Percentiles rank a stretch among this genome's conserved stretches.
phyloP scores from a whole-genome alignment of 2,113 vertebrate genomes.

The Montifringilla adamsi region DNA sequence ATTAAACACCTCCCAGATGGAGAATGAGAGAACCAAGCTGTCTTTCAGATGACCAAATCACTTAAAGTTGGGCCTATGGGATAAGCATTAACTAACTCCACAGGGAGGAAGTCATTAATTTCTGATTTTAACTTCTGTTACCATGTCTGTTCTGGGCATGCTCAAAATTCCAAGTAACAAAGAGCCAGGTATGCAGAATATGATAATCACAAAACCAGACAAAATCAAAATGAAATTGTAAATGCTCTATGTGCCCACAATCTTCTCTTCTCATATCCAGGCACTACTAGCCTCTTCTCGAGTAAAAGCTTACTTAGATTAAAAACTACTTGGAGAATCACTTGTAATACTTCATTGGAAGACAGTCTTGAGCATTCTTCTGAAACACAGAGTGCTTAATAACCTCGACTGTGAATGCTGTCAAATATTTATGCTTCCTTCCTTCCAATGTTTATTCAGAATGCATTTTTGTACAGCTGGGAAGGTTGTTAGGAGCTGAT shows the following conservation, averaged over 20 bases:
- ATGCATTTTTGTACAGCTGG: conserved; percentile 62
- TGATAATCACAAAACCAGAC: background rate
- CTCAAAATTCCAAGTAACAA: background rate
- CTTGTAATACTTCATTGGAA: conserved; percentile 23
- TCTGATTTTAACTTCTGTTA: background rate
- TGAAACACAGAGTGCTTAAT: conserved; percentile 51
- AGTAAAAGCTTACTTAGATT: conserved; percentile 31
- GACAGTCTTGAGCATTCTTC: conserved; percentile 36
- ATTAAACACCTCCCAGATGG: background rate
- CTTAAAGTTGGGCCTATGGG: background rate
- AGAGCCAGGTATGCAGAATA: conserved; percentile 1
- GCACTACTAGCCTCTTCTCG: background rate
- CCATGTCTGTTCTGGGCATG: rapidly evolving
- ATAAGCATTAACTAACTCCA: conserved; percentile 5
- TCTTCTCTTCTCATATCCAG: background rate
- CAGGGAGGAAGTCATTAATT: background rate
- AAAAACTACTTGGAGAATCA: conserved; percentile 1
- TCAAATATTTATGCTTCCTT: conserved; percentile 63
- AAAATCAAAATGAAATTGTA: background rate
- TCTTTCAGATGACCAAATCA: background rate
- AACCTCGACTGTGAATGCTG: conserved; percentile 45
- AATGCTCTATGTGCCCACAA: background rate
- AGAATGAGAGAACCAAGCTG: background rate
- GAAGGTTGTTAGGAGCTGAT: conserved; percentile 64
- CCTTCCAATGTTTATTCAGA: conserved; percentile 69